Evolutionary conservation across 2,888 invertebrate species (phyloP).

Genomic region (Colostygia pectinataria): DNA sequence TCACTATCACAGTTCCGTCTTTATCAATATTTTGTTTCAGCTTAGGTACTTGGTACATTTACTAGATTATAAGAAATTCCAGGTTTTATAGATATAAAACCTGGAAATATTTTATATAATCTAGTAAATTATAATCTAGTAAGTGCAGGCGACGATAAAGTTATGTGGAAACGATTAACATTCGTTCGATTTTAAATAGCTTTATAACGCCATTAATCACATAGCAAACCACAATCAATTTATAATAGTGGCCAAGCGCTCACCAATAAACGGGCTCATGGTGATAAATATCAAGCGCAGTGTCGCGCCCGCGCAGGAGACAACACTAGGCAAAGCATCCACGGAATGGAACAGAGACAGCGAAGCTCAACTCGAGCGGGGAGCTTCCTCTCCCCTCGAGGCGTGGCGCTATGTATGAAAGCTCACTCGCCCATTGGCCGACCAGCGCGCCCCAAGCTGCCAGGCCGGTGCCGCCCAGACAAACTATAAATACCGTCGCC

Average conservation of each 20-base stretch:
- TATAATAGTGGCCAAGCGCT: conserved; percentile 46
- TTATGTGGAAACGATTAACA: conserved; percentile 31
- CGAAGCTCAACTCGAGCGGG: conserved; percentile 34
- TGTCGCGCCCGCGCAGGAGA: conserved; percentile 37
- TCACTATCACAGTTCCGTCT: conserved; percentile 6
- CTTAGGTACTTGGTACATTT: too few species aligned
- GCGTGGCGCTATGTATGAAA: conserved; percentile 70
- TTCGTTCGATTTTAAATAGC: conserved; percentile 38
- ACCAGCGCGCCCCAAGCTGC: conserved; percentile 44
- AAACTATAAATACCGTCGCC: conserved; percentile 63
- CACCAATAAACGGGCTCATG: conserved; percentile 45
- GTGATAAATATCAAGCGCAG: conserved; percentile 43
- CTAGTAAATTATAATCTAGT: too few species aligned
- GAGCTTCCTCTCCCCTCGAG: conserved; percentile 39
- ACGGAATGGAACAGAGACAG: conserved; percentile 33
- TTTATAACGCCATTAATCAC: conserved; percentile 46
- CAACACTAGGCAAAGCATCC: conserved; percentile 38
- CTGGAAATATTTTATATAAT: too few species aligned
- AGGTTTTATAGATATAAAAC: too few species aligned
- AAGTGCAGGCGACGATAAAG: background rate
- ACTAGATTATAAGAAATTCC: too few species aligned
- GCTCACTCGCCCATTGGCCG: conserved; percentile 60
- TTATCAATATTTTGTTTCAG: conserved; percentile 7
- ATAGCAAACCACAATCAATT: conserved; percentile 51
- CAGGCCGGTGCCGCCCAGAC: conserved; percentile 54